A percentile compares a stretch with the other conserved stretches of the same genome.
phyloP scores from a whole-genome alignment of 2,888 invertebrate species.

The Acanthosepion lycidas region DNA sequence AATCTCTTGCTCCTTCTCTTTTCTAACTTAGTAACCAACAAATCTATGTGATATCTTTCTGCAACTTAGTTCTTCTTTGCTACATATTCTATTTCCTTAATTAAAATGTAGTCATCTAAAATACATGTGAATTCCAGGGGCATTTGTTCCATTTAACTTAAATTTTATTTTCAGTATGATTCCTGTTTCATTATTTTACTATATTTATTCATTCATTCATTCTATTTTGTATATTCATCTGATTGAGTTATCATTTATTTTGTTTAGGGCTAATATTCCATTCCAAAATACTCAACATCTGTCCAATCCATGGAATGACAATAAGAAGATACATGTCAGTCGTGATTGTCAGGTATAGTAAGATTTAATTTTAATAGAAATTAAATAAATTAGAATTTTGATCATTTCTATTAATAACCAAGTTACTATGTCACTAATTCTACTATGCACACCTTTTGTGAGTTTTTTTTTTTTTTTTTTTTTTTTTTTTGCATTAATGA shows the following conservation, averaged over 20 bases:
- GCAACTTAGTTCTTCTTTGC: background rate
- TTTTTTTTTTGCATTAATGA: background rate
- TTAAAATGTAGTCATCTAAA: background rate
- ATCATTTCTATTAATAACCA: background rate
- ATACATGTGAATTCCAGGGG: background rate
- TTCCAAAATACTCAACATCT: slow-evolving; percentile 78
- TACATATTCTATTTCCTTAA: background rate
- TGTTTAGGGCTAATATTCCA: slow-evolving; percentile 75
- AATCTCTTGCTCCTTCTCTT: background rate
- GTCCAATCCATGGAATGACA: slow-evolving; percentile 78
- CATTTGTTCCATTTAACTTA: background rate
- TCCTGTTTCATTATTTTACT: background rate
- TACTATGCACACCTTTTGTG: background rate
- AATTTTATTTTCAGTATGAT: background rate
- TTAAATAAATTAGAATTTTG: background rate
- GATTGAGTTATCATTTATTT: background rate
- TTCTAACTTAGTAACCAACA: background rate
- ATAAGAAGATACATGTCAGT: slow-evolving; percentile 78
- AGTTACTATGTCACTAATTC: background rate
- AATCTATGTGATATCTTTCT: background rate
- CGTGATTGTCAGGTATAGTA: slow-evolving; percentile 79
- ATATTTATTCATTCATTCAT: background rate
- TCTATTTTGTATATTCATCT: background rate
- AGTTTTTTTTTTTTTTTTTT: too few relatives aligned
- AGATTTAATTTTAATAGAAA: background rate